Evolutionary conservation across 2,888 invertebrate genomes (phyloP).

Genomic region (Rhabditophanes sp.): DNA sequence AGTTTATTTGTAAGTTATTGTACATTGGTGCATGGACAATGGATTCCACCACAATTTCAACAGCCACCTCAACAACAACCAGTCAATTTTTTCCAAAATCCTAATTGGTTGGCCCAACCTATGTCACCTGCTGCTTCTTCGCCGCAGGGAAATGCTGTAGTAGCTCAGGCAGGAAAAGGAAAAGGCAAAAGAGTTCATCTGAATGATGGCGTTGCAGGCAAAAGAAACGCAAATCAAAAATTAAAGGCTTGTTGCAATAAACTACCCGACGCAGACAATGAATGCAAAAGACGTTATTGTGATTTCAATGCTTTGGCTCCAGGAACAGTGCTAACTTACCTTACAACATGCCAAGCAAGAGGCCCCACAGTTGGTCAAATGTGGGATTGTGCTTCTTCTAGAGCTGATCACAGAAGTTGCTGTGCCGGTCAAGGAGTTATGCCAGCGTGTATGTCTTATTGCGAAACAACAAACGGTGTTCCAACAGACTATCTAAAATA

Average conservation of each 20-base stretch:
- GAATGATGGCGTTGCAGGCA: constrained; percentile 14
- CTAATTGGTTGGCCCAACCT: too few relatives aligned
- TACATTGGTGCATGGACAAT: too few relatives aligned
- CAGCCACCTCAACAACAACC: too few relatives aligned
- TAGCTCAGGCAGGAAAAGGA: too few relatives aligned
- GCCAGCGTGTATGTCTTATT: constrained; percentile 36
- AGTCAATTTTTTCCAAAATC: too few relatives aligned
- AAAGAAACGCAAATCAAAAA: constrained; percentile 34
- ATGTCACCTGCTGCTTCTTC: too few relatives aligned
- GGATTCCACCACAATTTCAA: too few relatives aligned
- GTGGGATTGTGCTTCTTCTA: constrained; percentile 42
- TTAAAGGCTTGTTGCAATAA: constrained; percentile 32
- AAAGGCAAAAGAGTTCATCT: too few relatives aligned
- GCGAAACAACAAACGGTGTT: constrained; percentile 41
- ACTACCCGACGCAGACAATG: constrained; percentile 36
- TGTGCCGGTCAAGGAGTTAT: constrained; percentile 19
- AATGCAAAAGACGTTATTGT: constrained; percentile 36
- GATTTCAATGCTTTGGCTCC: constrained; percentile 41
- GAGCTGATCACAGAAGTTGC: constrained; percentile 33
- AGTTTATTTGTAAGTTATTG: too few relatives aligned
- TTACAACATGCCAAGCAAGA: constrained; percentile 30
- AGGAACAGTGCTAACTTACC: constrained; percentile 33
- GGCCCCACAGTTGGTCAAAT: constrained; percentile 43
- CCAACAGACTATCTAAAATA: constrained; percentile 39
- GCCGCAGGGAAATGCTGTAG: too few relatives aligned